Base-by-base conservation (phyloP, 64 coral and sea anemone genomes). In the Astreopora myriophthalma region DNA sequence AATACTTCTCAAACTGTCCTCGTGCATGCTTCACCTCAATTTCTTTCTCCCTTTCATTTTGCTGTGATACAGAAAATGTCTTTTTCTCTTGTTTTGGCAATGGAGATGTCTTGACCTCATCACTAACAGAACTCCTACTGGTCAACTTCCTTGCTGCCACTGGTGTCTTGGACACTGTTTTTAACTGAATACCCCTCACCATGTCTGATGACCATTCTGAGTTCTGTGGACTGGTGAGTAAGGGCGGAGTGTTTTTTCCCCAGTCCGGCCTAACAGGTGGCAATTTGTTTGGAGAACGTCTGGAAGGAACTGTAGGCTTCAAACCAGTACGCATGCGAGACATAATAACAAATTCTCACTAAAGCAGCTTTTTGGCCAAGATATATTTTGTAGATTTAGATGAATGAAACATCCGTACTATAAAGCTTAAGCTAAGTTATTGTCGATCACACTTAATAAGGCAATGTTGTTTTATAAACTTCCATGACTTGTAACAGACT, bases 241-340 rank as follows among this genome's bases (percentile, higher is more conserved):
- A 71, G 22, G 74, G 40, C 14, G 76, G 40, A 13, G 89, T 52
- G 23, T 8, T 91, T 12, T 62, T 38, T 52, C 70, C 68, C 48
- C 44, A 77, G 2, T 36, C 73, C 29, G 2, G n/a, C 5, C 76
- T 31, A 11, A 91, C 89, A 20, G 89, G 89, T 40, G 89, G 89
- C 17, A 91, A 91, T 61, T 91, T 91, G 14, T 64, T 83, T 17
- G 76, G 48, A 28, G 76, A 81, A 60, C 20, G 65, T 69, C 89
- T 66, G 14, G 42, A 69, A 11, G 89, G 40, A 17, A 60, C 44
- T 16, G 76, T 12, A 63, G 87, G 57, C 40, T 69, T 91, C 69
- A 91, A 82, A 73, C 79, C 89, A 69, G 89, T 71, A 8, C 89
- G 37, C 30, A 91, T 51, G 8, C 76, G 89, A 20, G 76, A 81